Evolutionary conservation across 2,113 vertebrate genomes (phyloP).

Genomic region (Coreoperca whiteheadi): DNA sequence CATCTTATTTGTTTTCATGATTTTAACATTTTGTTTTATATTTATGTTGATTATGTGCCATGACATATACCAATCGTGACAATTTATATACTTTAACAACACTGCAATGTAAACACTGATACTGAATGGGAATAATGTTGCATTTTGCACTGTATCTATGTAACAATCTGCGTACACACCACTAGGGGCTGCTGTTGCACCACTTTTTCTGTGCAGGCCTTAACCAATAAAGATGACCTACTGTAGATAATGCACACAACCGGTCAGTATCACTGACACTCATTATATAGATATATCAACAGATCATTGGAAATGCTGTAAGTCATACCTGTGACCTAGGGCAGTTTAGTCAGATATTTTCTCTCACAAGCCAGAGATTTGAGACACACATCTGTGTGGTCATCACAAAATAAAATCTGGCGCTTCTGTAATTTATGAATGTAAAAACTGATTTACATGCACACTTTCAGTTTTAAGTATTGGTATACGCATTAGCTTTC

Average conservation of each 20-base stretch:
- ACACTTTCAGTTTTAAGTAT: not conserved
- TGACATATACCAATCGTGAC: conserved; percentile 28
- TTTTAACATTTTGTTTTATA: conserved; percentile 44
- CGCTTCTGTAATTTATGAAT: conserved; percentile 23
- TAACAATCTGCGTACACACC: conserved; percentile 32
- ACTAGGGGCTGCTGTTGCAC: conserved; percentile 71
- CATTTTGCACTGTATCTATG: conserved; percentile 60
- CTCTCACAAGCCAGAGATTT: not conserved
- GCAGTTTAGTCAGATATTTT: not conserved
- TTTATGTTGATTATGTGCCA: conserved; percentile 45
- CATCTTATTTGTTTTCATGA: conserved; percentile 12
- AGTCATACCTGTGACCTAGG: not conserved
- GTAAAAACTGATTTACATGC: conserved; percentile 32
- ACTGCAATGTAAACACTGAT: conserved; percentile 34
- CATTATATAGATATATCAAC: not conserved
- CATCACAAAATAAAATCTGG: conserved; percentile 28
- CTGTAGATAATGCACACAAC: conserved; percentile 25
- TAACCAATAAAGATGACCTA: conserved; percentile 16
- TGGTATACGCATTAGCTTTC: conserved; percentile 4
- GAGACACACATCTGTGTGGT: not conserved
- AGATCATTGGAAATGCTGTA: conserved; percentile 3
- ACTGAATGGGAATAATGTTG: conserved; percentile 33
- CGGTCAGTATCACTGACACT: conserved; percentile 20
- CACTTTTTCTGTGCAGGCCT: conserved; percentile 35
- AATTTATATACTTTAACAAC: conserved; percentile 6